Evolutionary conservation across 2,888 invertebrate species (phyloP).

Genomic region (Harmothoe impar): DNA sequence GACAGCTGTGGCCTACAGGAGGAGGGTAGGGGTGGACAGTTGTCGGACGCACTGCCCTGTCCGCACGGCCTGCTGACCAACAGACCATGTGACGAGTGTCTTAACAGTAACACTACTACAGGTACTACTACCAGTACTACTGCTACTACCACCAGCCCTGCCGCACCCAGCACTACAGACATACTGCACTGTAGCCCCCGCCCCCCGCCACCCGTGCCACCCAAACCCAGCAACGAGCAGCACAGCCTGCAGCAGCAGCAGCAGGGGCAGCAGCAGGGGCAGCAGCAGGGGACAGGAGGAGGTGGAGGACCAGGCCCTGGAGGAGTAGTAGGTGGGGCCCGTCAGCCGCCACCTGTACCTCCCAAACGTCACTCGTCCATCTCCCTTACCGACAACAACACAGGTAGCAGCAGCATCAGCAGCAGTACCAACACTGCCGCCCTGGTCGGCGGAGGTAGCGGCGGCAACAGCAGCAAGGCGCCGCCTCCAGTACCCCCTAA

Average conservation of each 20-base stretch:
- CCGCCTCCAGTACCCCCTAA: constrained; percentile 38
- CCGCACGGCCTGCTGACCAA: neutral
- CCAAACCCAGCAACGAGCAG: constrained; percentile 30
- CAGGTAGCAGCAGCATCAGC: constrained; percentile 18
- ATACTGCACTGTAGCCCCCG: neutral
- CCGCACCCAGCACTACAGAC: neutral
- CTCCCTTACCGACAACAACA: neutral
- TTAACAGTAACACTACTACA: constrained; percentile 17
- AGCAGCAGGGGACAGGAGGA: neutral
- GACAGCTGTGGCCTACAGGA: constrained; percentile 13
- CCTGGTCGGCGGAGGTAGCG: neutral
- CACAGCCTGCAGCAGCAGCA: neutral
- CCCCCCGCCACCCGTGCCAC: constrained; percentile 48
- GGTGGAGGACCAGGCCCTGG: neutral
- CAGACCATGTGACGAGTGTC: constrained; percentile 6
- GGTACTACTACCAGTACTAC: neutral
- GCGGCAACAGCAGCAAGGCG: neutral
- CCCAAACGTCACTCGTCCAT: constrained; percentile 34
- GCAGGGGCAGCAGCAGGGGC: neutral
- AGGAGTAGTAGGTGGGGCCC: neutral
- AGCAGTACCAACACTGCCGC: neutral
- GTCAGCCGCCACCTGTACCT: constrained; percentile 44
- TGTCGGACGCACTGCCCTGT: neutral
- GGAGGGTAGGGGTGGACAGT: constrained; percentile 1
- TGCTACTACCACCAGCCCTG: neutral